Evolutionary conservation across 2,797 vertebrate species (phyloP).

Genomic region (Pagetopsis macropterus): DNA sequence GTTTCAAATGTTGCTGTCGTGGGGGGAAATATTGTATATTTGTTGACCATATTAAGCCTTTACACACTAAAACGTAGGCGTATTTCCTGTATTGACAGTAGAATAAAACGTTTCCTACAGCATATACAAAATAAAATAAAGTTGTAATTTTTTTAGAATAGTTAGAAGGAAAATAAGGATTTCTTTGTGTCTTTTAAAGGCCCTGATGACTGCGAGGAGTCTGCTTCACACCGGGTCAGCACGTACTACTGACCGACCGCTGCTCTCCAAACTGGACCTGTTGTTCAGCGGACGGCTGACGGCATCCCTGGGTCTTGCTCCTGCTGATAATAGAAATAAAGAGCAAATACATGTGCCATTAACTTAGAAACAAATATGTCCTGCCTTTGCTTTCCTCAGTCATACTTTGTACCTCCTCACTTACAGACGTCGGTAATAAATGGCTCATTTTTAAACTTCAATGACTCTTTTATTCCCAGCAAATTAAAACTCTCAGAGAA

Average conservation of each 20-base stretch:
- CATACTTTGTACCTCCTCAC: background rate
- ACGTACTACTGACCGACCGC: conserved; percentile 8
- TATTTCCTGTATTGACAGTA: background rate
- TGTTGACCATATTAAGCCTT: background rate
- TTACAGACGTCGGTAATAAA: background rate
- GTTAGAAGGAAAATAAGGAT: conserved; percentile 14
- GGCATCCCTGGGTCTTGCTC: background rate
- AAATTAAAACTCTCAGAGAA: background rate
- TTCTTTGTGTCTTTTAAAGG: conserved; percentile 54
- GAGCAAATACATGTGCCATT: background rate
- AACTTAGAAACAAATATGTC: background rate
- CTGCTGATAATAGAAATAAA: background rate
- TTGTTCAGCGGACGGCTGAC: conserved; percentile 15
- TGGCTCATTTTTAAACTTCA: background rate
- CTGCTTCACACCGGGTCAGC: background rate
- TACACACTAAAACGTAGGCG: background rate
- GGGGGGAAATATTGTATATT: background rate
- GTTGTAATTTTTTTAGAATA: no score
- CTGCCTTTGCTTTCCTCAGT: background rate
- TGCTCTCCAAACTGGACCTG: conserved; percentile 30
- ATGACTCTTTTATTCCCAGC: background rate
- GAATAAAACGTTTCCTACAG: background rate
- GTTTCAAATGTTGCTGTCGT: background rate
- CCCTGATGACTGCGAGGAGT: background rate
- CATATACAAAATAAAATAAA: background rate